Evolutionary conservation across 2,888 invertebrate genomes (phyloP).

Genomic region (Sthenelais limicola): DNA sequence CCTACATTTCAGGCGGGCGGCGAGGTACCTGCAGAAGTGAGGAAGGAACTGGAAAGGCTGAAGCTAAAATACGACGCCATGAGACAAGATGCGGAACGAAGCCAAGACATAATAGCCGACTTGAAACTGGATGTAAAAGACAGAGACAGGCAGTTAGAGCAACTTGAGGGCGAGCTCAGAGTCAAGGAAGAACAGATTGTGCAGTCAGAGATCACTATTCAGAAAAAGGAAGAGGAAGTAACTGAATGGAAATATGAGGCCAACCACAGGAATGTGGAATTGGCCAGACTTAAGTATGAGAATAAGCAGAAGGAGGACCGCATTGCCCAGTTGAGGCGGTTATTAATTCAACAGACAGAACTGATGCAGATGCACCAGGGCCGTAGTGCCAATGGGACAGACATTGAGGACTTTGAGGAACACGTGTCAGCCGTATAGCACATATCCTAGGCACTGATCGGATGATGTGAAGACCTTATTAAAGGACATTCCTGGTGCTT

Average conservation of each 20-base stretch:
- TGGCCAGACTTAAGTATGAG: slow-evolving; percentile 43
- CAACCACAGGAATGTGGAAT: slow-evolving; percentile 43
- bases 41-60: slow-evolving; percentile 42
- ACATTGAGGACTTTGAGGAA: slow-evolving; percentile 36
- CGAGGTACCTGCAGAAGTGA: slow-evolving; percentile 16
- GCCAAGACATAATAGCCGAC: slow-evolving; percentile 42
- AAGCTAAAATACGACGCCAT: slow-evolving; percentile 43
- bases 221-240: slow-evolving; percentile 38
- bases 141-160: slow-evolving; percentile 7
- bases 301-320: slow-evolving; percentile 41
- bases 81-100: slow-evolving; percentile 41
- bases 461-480: too few relatives aligned
- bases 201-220: neutral
- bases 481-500: too few relatives aligned
- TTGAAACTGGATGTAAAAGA: slow-evolving; percentile 40
- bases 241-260: slow-evolving; percentile 42
- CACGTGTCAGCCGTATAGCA: slow-evolving; percentile 44
- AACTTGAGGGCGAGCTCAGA: slow-evolving; percentile 30
- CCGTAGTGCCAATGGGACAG: slow-evolving; percentile 3
- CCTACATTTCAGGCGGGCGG: too few relatives aligned
- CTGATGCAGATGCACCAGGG: slow-evolving; percentile 43
- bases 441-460: too few relatives aligned
- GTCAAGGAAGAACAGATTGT: slow-evolving; percentile 13
- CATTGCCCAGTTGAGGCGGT: slow-evolving; percentile 41
- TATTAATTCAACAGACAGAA: slow-evolving; percentile 44